Evolutionary conservation across 2,888 invertebrate genomes (phyloP).

Genomic region (Polydrusus tereticollis): DNA sequence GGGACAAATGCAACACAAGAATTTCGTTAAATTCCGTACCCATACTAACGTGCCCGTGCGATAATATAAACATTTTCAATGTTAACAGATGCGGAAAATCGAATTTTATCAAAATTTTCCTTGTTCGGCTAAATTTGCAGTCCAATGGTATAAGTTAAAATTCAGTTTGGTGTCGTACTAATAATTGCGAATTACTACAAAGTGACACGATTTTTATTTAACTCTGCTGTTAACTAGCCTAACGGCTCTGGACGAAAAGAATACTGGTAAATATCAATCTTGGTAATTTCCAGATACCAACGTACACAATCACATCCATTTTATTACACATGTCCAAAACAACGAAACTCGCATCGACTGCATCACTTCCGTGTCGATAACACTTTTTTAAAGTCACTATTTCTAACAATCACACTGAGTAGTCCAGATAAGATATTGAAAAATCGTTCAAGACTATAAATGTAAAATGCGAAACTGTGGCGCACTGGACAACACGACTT

Average conservation of each 20-base stretch:
- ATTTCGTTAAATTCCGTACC: too few relatives aligned
- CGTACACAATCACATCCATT: constrained; percentile 19
- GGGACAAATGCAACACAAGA: too few relatives aligned
- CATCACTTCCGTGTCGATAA: constrained; percentile 17
- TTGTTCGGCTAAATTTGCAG: too few relatives aligned
- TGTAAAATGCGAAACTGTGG: constrained; percentile 28
- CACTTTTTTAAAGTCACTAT: constrained; percentile 51
- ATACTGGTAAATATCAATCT: constrained; percentile 2
- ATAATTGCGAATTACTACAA: too few relatives aligned
- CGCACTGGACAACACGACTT: constrained; percentile 46
- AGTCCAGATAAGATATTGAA: constrained; percentile 46
- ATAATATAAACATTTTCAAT: too few relatives aligned
- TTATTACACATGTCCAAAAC: constrained; percentile 15
- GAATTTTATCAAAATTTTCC: too few relatives aligned
- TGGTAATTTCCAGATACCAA: neutral
- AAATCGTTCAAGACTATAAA: constrained; percentile 52
- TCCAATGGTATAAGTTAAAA: too few relatives aligned
- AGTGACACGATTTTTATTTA: too few relatives aligned
- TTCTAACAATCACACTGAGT: constrained; percentile 62
- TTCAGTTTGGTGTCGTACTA: too few relatives aligned
- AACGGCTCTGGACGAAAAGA: neutral
- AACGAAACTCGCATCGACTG: constrained; percentile 2
- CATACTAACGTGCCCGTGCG: too few relatives aligned
- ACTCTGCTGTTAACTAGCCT: too few relatives aligned
- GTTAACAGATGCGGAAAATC: too few relatives aligned